Base-by-base conservation (phyloP, 2,888 invertebrate genomes). In the Protula sp. region DNA sequence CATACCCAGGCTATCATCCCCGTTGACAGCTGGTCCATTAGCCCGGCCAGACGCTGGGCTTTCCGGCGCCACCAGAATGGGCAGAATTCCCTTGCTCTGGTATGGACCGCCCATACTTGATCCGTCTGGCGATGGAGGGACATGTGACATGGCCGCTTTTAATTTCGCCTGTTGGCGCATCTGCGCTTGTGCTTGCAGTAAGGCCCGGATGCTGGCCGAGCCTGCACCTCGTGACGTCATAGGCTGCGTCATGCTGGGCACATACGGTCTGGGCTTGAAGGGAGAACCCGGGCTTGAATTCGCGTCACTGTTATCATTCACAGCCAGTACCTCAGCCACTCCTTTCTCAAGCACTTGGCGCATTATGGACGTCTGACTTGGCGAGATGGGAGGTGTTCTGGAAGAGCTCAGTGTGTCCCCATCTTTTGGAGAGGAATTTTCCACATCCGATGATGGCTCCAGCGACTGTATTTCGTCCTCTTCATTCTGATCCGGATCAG, bases 401-500 rank as follows among this genome's bases (percentile, higher is more conserved):
- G 38, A 38, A n/a, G n/a, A n/a, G n/a, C n/a, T n/a, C n/a, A n/a
- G n/a, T n/a, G n/a, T n/a, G n/a, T n/a, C n/a, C n/a, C n/a, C n/a
- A n/a, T n/a, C n/a, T n/a, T n/a, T n/a, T n/a, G n/a, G n/a, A 19
- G 38, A 38, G 19, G 38, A 14, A 38, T 38, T 38, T 19, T 38
- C 19, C 19, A 19, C 19, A 19, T 38, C 38, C 19, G 9, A 14
- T 38, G 9, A 19, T 14, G 38, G 9, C 19, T 38, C 19, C 38
- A 38, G 9, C 38, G 19, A 19, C 19, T 38, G 9, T 38, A 38
- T 38, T 9, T 9, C 38, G 26, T 56, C 29, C n/a, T 47, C 30
- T 9, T 55, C 55, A 22, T 9, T 9, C 3, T 9, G 27, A 27
- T 64, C 63, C 2, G 65, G 66, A 30, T 59, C 61, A 1, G 65